Percentiles rank a stretch among this genome's conserved stretches.
Evolutionary conservation across 1,140 invertebrate species (phyloP).

Genomic region (Zaprionus nigranus): DNA sequence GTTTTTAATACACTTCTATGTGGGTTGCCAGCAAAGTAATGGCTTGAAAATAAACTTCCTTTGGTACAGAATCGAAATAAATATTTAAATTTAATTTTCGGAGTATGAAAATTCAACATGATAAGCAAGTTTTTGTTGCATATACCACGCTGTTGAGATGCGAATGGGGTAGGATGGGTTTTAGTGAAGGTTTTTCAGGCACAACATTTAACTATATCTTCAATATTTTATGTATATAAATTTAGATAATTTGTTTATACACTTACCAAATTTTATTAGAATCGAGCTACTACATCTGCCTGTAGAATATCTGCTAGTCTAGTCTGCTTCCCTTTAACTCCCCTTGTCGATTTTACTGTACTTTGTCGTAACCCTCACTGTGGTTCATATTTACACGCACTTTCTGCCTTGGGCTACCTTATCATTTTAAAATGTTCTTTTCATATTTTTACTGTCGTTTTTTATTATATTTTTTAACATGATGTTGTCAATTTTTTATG

Average conservation of each 20-base stretch:
- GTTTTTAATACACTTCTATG: not conserved
- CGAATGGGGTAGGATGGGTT: not conserved
- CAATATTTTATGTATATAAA: not conserved
- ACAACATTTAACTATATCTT: not conserved
- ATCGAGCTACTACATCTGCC: not conserved
- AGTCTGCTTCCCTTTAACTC: not conserved
- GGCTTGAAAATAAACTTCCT: not conserved
- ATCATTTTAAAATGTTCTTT: constrained; percentile 28
- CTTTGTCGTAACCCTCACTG: not conserved
- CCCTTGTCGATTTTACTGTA: not conserved
- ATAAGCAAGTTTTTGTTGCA: not conserved
- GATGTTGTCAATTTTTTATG: constrained; percentile 64
- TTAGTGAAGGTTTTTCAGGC: not conserved
- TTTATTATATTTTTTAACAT: constrained; percentile 36
- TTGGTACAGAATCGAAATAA: not conserved
- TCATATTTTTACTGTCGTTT: constrained; percentile 30
- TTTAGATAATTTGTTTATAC: not conserved
- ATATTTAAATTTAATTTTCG: constrained; percentile 1
- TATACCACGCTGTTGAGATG: not conserved
- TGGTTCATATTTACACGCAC: constrained; percentile 27
- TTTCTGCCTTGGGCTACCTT: constrained; percentile 33
- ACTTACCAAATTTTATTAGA: not conserved
- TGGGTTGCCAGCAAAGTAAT: not conserved
- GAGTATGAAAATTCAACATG: not conserved
- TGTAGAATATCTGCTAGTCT: not conserved